Evolutionary conservation across 2,888 invertebrate species (phyloP), one percentile per base, ranked within the genome.

Genomic region (Trichogramma evanescens): DNA sequence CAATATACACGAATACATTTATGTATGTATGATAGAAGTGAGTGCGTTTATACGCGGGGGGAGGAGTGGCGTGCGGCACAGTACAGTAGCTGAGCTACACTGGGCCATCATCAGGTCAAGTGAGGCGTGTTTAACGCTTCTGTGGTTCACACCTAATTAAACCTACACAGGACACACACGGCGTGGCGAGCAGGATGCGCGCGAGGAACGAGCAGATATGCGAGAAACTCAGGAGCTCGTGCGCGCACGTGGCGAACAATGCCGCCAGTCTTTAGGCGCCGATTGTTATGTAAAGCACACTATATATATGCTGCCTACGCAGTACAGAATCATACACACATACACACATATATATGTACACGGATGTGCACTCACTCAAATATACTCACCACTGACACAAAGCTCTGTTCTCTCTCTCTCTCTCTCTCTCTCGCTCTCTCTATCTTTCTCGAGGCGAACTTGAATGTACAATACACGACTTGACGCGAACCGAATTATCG

Each of bases 101-200:
- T 69, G 69, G 69, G 70, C 72, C 74, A 75, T 78, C 76, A 77
- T 77, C 74, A 71, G 70, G 70, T 72, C 73, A 77, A 77, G 75
- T 74, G 76, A 76, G 71, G 75, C 77, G 72, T 76, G 69, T 67
- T 70, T 69, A 67, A 73, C 73, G 75, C 75, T 77, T 71, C 76
- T 78, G 78, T 70, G 78, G 78, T 77, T 77, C 76, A 77, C 78
- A 78, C 78, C 75, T 77, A 77, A 78, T 78, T 78, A 77, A 77
- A 76, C 75, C 69, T 67, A 61, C 71, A 74, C 71, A 72, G 74
- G 71, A 13, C n/a, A 10, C 13, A 7, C 49, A n/a, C 49, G 10
- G 9, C 9, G 13, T 2, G 13, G 49, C 49, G 2, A 13, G 49
- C 6, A 38, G 55, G 55, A 52, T 45, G 49, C 46, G 13, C 13